Base-by-base conservation (phyloP, 1,140 invertebrate genomes). In the Atopsyche davidsoni region DNA sequence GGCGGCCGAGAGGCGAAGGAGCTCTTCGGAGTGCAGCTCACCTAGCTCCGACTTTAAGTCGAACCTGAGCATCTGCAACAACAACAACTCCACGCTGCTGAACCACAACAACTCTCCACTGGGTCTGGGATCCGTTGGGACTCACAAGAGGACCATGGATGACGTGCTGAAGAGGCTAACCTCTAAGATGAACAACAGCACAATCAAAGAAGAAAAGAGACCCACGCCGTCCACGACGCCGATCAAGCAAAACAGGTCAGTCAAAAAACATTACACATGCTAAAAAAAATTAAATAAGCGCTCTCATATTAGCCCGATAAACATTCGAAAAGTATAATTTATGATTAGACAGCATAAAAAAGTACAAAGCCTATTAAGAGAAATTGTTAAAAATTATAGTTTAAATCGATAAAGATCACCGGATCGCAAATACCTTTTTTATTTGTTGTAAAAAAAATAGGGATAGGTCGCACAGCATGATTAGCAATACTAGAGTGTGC, bases 131-230 rank as follows among this genome's bases (percentile, higher is more conserved):
- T 59, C 72, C 4, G 66, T 62, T 2, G 61, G 61, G 9, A 65
- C 76, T 6, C 73, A 77, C 50, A 72, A 83, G 64, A 70, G 83
- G 60, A 84, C 85, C n/a, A 88, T 89, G 86, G 86, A 89, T 73
- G 85, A 89, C 72, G 86, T 89, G 4, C 73, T 89, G n/a, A 88
- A 88, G 66, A 76, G 83, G 63, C 72, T 89, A 57, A 87, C 85
- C 41, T 86, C 85, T 47, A 89, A 88, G 67, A 86, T 85, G 75
- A 82, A 83, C 58, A 80, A 75, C 62, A 82, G 78, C 59, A 78
- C 79, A 10, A 75, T 80, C 35, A 79, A 78, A 58, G 79, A 82
- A 62, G 79, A 80, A 52, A 79, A 77, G 54, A 75, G 80, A 59
- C 79, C 80, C 10, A 82, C 82, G 42, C 79, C 79, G 1, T 77